Evolutionary conservation across 1,140 invertebrate species (phyloP).

Genomic region (Temnothorax longispinosus): DNA sequence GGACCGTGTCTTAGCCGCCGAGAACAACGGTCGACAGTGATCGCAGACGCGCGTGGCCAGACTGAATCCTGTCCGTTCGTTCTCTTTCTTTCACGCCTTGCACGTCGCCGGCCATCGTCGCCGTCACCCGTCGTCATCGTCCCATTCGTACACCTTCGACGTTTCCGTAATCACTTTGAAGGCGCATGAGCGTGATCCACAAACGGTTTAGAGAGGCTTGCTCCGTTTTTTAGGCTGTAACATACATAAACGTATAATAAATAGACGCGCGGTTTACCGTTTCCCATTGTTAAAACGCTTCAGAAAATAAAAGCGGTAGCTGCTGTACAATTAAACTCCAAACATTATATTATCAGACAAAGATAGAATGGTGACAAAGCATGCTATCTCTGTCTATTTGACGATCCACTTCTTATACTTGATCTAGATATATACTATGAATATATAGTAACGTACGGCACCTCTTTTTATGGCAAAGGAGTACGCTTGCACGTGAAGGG

Average conservation of each 20-base stretch:
- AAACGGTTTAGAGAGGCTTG: constrained; percentile 39
- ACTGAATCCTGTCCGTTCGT: constrained; percentile 72
- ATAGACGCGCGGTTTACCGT: too few relatives aligned
- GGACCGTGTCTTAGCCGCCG: background rate
- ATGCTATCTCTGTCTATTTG: too few relatives aligned
- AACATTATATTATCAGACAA: too few relatives aligned
- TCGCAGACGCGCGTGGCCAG: constrained; percentile 79
- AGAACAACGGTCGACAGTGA: constrained; percentile 73
- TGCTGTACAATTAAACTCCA: too few relatives aligned
- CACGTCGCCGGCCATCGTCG: constrained; percentile 44
- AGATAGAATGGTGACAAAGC: too few relatives aligned
- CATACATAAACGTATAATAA: too few relatives aligned
- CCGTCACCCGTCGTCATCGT: constrained; percentile 52
- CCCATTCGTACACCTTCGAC: constrained; percentile 67
- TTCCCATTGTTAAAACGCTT: too few relatives aligned
- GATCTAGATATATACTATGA: too few relatives aligned
- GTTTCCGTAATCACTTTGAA: constrained; percentile 31
- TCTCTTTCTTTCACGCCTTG: constrained; percentile 63
- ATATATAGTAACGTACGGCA: background rate
- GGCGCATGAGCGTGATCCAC: constrained; percentile 65
- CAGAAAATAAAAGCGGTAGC: too few relatives aligned
- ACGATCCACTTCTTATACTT: too few relatives aligned
- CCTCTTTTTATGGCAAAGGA: constrained; percentile 27
- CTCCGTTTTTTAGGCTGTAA: constrained; percentile 24
- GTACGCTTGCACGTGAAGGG: background rate